A percentile compares a stretch with the other conserved stretches of the same genome.
These are phyloP conservation scores for Ceramica pisi DNA, from an alignment of 2,888 invertebrate genomes.

Conservation along the genomic window DNA sequence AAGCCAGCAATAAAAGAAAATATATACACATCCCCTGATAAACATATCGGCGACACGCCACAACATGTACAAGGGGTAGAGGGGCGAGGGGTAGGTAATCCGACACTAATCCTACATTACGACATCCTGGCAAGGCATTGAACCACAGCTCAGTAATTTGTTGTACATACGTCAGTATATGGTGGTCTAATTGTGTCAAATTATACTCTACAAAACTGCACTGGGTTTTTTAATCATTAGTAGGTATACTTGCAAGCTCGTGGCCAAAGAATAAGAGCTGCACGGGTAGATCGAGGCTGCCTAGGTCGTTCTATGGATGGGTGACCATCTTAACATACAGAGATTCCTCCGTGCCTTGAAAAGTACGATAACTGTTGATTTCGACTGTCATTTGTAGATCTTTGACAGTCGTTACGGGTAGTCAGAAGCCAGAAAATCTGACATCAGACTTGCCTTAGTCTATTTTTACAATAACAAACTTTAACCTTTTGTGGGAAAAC, in stretches of 20 bases:
- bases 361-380: background rate
- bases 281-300: background rate
- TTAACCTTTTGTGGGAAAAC: too few relatives aligned
- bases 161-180: constrained; percentile 21
- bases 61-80: constrained; percentile 11
- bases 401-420: background rate
- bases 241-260: background rate
- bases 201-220: background rate
- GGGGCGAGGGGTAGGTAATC: constrained; percentile 39
- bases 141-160: constrained; percentile 34
- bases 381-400: background rate
- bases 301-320: too few relatives aligned
- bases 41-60: constrained; percentile 47
- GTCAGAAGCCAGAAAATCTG: background rate
- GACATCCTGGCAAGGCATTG: constrained; percentile 37
- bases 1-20: constrained; percentile 19
- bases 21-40: constrained; percentile 22
- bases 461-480: too few relatives aligned
- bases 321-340: background rate
- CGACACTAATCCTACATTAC: constrained; percentile 62
- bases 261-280: background rate
- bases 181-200: constrained; percentile 31
- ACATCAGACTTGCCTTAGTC: background rate
- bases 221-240: background rate
- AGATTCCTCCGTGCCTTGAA: background rate